phyloP scores from a whole-genome alignment of 2,797 vertebrate genomes.

The Selene dorsalis region DNA sequence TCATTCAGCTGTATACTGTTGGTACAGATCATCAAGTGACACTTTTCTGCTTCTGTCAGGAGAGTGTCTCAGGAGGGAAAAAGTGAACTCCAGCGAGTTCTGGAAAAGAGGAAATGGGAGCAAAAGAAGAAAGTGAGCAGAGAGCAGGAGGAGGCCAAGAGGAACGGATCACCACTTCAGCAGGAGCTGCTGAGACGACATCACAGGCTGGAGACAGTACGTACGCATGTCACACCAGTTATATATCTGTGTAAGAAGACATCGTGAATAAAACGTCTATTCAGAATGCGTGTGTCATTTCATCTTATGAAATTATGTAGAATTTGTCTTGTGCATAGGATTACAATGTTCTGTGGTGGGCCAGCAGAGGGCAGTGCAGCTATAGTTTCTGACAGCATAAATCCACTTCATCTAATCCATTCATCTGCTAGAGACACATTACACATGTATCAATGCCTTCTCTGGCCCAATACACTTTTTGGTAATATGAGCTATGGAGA shows the following conservation, averaged over 20 bases:
- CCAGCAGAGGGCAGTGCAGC: slow-evolving; percentile 61
- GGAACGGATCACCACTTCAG: slow-evolving; percentile 86
- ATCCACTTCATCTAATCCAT: not conserved
- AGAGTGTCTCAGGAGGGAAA: slow-evolving; percentile 84
- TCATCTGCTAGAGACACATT: not conserved
- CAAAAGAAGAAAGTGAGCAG: slow-evolving; percentile 84
- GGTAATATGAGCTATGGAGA: not conserved
- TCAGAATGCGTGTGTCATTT: not conserved
- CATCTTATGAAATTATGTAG: not conserved
- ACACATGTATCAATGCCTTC: not conserved
- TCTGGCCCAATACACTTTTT: not conserved
- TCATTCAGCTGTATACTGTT: slow-evolving; percentile 19
- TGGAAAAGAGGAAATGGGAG: slow-evolving; percentile 87
- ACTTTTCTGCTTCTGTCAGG: slow-evolving; percentile 64
- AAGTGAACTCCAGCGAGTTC: slow-evolving; percentile 87
- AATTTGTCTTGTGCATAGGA: not conserved
- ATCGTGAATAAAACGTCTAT: not conserved
- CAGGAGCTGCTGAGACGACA: slow-evolving; percentile 88
- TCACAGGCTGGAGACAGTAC: slow-evolving; percentile 87
- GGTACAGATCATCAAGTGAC: slow-evolving; percentile 19
- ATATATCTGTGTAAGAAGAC: not conserved
- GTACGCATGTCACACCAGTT: not conserved
- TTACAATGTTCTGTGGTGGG: slow-evolving; percentile 29
- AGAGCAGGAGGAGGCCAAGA: slow-evolving; percentile 84
- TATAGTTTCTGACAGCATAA: not conserved